Conservation (phyloP, 2,888 invertebrate species). For the Sycophila texana region DNA sequence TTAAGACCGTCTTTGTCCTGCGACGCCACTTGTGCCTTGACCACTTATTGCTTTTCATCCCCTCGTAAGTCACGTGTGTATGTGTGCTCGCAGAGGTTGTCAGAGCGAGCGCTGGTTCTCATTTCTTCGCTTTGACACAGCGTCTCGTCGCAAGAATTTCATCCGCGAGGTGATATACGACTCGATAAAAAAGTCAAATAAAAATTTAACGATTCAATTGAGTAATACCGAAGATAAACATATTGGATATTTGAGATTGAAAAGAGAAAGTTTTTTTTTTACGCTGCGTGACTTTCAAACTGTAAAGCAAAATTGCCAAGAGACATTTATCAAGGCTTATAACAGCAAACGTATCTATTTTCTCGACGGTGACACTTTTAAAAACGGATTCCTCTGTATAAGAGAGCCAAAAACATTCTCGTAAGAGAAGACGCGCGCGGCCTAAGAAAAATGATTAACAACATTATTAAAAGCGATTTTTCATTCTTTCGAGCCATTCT, state of each 20-base stretch:
- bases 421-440: not conserved
- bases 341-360: no score
- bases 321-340: no score
- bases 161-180: no score
- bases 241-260: not conserved
- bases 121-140: conserved; percentile 11
- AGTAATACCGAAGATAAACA: no score
- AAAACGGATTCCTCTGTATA: no score
- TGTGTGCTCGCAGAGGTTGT: conserved; percentile 11
- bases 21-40: conserved; percentile 19
- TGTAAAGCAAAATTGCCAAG: no score
- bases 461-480: conserved; percentile 8
- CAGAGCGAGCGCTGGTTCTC: conserved; percentile 37
- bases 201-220: no score
- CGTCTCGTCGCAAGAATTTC: not conserved
- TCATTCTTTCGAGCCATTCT: conserved; percentile 1
- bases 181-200: no score
- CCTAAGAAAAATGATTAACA: conserved; percentile 17
- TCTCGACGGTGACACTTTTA: no score
- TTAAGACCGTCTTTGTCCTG: no score
- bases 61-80: not conserved
- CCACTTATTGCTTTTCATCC: conserved; percentile 43
- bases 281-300: no score
- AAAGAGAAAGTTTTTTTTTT: not conserved
- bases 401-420: no score